These are phyloP conservation scores for Neomorphus geoffroyi DNA, from an alignment of 2,797 vertebrate species.

Conservation along the genomic window DNA sequence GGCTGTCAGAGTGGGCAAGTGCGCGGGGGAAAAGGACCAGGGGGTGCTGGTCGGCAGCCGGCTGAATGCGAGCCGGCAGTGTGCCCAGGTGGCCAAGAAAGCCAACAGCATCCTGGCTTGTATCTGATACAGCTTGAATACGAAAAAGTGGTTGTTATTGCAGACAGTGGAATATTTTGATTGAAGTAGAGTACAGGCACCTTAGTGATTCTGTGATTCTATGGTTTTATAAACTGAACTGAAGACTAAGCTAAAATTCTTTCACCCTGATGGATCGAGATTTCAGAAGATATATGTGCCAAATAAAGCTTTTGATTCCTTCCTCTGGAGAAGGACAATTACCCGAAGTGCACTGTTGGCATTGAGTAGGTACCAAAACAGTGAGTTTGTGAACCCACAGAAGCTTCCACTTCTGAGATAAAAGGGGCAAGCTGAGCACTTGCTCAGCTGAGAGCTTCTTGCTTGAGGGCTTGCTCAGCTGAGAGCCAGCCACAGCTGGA, in stretches of 20 bases:
- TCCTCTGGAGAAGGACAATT: background rate
- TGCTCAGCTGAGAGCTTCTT: background rate
- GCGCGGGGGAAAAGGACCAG: too few relatives aligned
- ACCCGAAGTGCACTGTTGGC: background rate
- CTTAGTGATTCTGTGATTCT: too few relatives aligned
- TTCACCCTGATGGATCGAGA: background rate
- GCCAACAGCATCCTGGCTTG: too few relatives aligned
- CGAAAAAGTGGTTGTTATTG: too few relatives aligned
- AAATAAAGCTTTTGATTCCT: too few relatives aligned
- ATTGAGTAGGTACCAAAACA: background rate
- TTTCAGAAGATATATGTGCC: fast-evolving
- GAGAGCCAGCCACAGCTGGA: too few relatives aligned
- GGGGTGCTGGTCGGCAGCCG: too few relatives aligned
- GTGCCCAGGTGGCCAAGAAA: too few relatives aligned
- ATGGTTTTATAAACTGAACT: background rate
- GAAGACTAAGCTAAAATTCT: background rate
- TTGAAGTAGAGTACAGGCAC: too few relatives aligned
- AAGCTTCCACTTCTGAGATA: background rate
- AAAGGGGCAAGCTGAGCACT: background rate
- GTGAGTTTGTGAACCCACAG: background rate
- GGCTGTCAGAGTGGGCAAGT: background rate
- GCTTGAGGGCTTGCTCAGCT: background rate
- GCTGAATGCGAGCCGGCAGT: too few relatives aligned
- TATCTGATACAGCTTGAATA: too few relatives aligned
- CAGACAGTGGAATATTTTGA: too few relatives aligned